A percentile compares a stretch with the other conserved stretches of the same genome.
Evolutionary conservation across 1,140 invertebrate genomes (phyloP).

Genomic region (Parapsyche elsis): DNA sequence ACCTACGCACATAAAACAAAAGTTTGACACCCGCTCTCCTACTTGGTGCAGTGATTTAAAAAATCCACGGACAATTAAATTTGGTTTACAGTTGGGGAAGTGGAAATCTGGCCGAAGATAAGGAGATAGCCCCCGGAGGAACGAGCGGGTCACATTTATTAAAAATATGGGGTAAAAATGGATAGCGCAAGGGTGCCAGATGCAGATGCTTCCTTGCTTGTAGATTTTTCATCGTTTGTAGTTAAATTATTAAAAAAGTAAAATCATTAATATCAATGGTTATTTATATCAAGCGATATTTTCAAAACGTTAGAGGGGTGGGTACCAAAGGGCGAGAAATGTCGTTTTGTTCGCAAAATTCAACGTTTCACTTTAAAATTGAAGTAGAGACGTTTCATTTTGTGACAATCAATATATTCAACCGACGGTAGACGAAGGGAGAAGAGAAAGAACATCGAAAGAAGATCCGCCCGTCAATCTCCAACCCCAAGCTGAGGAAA

Average conservation of each 20-base stretch:
- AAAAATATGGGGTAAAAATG: neutral
- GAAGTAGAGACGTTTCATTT: slow-evolving; percentile 34
- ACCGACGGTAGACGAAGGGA: slow-evolving; percentile 8
- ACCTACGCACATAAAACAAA: slow-evolving; percentile 55
- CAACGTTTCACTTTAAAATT: slow-evolving; percentile 28
- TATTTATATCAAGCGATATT: neutral
- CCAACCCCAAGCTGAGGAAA: slow-evolving; percentile 15
- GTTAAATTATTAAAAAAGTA: no score
- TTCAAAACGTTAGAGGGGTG: neutral
- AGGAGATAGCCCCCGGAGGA: slow-evolving; percentile 37
- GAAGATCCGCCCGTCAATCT: slow-evolving; percentile 44
- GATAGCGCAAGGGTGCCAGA: neutral
- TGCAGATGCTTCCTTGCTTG: no score
- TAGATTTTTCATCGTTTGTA: no score
- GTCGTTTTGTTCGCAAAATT: neutral
- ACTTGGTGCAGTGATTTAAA: slow-evolving; percentile 56
- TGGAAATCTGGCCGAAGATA: slow-evolving; percentile 52
- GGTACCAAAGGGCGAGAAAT: neutral
- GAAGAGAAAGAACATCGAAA: slow-evolving; percentile 21
- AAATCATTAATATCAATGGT: no score
- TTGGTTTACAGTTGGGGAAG: slow-evolving; percentile 56
- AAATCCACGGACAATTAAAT: slow-evolving; percentile 57
- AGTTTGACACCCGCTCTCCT: slow-evolving; percentile 51
- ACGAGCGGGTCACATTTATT: slow-evolving; percentile 16
- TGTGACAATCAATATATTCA: slow-evolving; percentile 38